Evolutionary conservation across 2,113 vertebrate species (phyloP).

Genomic region (Colistium nudipinnis): DNA sequence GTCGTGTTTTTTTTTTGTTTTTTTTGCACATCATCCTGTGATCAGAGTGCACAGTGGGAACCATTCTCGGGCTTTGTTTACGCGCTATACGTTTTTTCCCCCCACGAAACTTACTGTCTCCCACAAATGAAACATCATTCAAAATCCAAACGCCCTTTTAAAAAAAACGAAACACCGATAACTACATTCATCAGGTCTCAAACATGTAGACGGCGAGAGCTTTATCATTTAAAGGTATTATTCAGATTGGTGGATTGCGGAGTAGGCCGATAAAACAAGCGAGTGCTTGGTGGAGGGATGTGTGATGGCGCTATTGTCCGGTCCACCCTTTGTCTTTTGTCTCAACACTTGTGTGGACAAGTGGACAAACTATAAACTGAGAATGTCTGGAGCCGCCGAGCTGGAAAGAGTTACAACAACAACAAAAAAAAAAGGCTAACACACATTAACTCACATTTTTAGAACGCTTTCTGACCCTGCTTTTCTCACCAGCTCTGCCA

Average conservation of each 20-base stretch:
- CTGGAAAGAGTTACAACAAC: neutral
- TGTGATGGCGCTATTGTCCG: conserved; percentile 37
- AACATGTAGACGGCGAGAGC: neutral
- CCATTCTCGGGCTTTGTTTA: neutral
- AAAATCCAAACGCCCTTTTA: neutral
- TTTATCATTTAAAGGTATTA: conserved; percentile 13
- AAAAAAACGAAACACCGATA: neutral
- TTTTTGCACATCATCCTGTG: conserved; percentile 38
- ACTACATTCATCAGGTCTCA: conserved; percentile 36
- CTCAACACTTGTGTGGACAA: too few relatives aligned
- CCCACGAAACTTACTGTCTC: neutral
- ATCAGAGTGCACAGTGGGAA: conserved; percentile 23
- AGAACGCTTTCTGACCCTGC: neutral
- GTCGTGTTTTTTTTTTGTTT: conserved; percentile 29
- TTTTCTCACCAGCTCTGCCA: conserved; percentile 11
- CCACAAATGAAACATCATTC: neutral
- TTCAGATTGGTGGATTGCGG: conserved; percentile 5
- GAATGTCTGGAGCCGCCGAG: neutral
- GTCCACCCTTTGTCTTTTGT: neutral
- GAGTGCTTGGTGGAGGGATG: neutral
- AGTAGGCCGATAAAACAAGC: conserved; percentile 8
- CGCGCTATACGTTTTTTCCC: neutral
- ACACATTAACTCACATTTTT: neutral
- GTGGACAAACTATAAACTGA: neutral
- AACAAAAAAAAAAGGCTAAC: neutral